Conservation (phyloP, 2,888 invertebrate species). For the Caradrina kadenii region DNA sequence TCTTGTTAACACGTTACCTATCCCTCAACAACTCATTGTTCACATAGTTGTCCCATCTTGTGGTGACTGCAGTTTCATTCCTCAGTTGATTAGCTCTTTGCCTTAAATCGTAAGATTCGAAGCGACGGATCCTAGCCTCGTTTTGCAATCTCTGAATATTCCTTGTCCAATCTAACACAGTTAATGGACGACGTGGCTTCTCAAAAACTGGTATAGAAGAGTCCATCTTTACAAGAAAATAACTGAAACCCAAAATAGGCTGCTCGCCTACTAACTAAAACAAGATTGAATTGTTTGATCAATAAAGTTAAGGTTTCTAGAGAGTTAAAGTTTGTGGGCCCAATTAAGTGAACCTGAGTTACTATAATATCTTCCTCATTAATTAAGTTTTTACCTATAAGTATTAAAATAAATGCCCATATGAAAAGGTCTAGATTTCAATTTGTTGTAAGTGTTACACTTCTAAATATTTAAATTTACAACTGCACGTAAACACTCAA, state of each 20-base stretch:
- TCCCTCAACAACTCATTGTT: constrained; percentile 94
- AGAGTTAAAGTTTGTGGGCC: neutral
- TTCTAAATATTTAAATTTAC: too few relatives aligned
- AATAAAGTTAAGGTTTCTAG: constrained; percentile 22
- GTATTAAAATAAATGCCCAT: neutral
- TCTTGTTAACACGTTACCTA: constrained; percentile 84
- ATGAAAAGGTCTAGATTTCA: too few relatives aligned
- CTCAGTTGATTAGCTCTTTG: constrained; percentile 93
- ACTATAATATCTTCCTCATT: neutral
- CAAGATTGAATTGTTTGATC: constrained; percentile 39
- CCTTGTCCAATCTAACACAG: constrained; percentile 94
- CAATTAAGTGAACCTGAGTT: neutral
- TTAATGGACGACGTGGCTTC: constrained; percentile 92
- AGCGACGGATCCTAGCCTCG: constrained; percentile 92
- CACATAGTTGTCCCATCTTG: constrained; percentile 94
- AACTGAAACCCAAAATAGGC: neutral
- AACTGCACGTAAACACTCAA: too few relatives aligned
- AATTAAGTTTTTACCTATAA: neutral
- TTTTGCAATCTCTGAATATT: constrained; percentile 93
- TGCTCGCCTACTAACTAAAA: neutral
- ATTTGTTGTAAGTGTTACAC: too few relatives aligned
- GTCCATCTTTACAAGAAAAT: constrained; percentile 74
- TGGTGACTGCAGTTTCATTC: constrained; percentile 93
- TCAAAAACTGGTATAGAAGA: constrained; percentile 89
- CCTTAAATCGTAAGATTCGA: constrained; percentile 93